Evolutionary conservation across 2,797 vertebrate genomes (phyloP).

Genomic region (Onychomys torridus): DNA sequence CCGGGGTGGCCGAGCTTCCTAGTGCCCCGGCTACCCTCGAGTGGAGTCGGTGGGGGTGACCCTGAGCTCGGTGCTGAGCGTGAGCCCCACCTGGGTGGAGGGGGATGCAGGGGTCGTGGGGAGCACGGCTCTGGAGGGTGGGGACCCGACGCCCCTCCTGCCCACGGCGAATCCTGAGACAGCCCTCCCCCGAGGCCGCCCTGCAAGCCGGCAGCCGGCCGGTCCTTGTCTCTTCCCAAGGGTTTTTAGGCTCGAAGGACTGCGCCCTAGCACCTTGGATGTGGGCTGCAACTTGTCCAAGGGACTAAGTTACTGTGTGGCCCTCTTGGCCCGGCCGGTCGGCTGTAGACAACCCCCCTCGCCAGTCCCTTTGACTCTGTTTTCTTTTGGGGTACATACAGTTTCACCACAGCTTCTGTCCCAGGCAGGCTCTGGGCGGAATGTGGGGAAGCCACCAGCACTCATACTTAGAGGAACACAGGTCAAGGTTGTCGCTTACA

Average conservation of each 20-base stretch:
- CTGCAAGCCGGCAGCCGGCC: fast-evolving
- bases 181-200: not conserved
- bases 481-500: not conserved
- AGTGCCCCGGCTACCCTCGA: not conserved
- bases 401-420: not conserved
- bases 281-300: not conserved
- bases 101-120: not conserved
- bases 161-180: not conserved
- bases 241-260: not conserved
- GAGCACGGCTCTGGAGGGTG: not conserved
- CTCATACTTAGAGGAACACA: too few species aligned
- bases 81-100: not conserved
- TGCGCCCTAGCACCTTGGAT: not conserved
- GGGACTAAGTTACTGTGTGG: not conserved
- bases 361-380: not conserved
- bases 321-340: not conserved
- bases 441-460: not conserved
- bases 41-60: not conserved
- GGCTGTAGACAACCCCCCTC: not conserved
- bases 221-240: not conserved
- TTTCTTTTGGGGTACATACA: not conserved
- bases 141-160: not conserved
- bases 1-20: not conserved
- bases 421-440: not conserved
- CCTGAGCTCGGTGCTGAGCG: too few species aligned